A percentile compares a stretch with the other conserved stretches of the same genome.
phyloP scores from a whole-genome alignment of 2,113 vertebrate genomes.

The Rhinopomastus cyanomelas region DNA sequence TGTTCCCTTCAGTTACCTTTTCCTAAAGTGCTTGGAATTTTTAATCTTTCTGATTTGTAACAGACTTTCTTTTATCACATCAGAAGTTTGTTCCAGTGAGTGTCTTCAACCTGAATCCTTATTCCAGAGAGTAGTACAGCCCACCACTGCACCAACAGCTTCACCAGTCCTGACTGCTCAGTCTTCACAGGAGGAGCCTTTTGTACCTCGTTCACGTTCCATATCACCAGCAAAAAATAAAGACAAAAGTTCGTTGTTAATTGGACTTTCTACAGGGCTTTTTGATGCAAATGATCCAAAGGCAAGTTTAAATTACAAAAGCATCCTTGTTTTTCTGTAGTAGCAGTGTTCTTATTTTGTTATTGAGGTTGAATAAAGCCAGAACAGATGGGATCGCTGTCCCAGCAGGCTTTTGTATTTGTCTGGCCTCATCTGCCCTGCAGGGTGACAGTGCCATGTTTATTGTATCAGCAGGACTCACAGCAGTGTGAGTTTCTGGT shows the following conservation, averaged over 20 bases:
- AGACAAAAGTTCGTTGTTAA: slow-evolving; percentile 84
- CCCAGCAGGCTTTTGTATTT: background rate
- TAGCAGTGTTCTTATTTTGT: background rate
- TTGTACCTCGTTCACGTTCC: slow-evolving; percentile 83
- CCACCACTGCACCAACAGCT: slow-evolving; percentile 71
- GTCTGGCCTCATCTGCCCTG: background rate
- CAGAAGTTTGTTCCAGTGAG: slow-evolving; percentile 45
- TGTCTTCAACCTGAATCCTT: slow-evolving; percentile 73
- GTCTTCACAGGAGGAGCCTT: slow-evolving; percentile 86
- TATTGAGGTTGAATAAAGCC: background rate
- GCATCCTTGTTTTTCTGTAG: background rate
- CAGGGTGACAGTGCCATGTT: background rate
- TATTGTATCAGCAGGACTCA: background rate
- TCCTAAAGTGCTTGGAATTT: background rate
- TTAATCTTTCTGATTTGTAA: background rate
- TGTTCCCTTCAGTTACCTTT: background rate
- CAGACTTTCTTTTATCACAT: slow-evolving; percentile 4
- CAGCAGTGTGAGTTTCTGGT: background rate
- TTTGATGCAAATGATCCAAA: slow-evolving; percentile 96
- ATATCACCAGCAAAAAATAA: slow-evolving; percentile 86
- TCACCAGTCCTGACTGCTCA: slow-evolving; percentile 82
- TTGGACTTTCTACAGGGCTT: slow-evolving; percentile 92
- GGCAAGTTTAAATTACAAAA: slow-evolving; percentile 72
- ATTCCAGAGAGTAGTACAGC: slow-evolving; percentile 81
- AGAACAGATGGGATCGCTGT: background rate